Percentiles rank a stretch among this genome's conserved stretches.
These are phyloP conservation scores for Formica selysi DNA, from an alignment of 1,140 invertebrate species.

Conservation along the genomic window DNA sequence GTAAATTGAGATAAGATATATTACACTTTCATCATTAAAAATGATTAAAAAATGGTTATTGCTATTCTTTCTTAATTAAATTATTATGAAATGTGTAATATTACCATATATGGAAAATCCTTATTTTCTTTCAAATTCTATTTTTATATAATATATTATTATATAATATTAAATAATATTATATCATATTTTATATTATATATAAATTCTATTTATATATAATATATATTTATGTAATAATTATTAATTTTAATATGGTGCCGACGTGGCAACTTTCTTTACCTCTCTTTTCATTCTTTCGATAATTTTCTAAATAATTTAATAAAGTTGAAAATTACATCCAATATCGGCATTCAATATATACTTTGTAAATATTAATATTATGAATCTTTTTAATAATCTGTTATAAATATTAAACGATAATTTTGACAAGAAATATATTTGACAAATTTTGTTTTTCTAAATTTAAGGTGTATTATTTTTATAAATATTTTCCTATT, in stretches of 20 bases:
- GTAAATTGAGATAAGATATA: not conserved
- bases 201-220: not conserved
- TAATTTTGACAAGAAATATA: not conserved
- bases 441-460: not conserved
- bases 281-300: not conserved
- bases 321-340: not conserved
- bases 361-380: slow-evolving; percentile 13
- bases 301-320: slow-evolving; percentile 1
- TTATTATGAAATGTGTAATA: not conserved
- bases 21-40: not conserved
- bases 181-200: not conserved
- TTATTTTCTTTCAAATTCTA: not conserved
- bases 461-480: not conserved
- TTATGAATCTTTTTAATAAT: not conserved
- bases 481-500: not conserved
- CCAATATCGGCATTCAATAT: not conserved
- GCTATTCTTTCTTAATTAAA: not conserved
- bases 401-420: not conserved
- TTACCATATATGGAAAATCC: not conserved
- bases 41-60: not conserved
- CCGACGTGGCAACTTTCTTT: not conserved
- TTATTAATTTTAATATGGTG: not conserved
- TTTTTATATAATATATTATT: not conserved
- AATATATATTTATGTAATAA: not conserved
- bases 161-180: not conserved